Evolutionary conservation across 2,113 vertebrate genomes (phyloP).

Genomic region (Puffinus mauretanicus): DNA sequence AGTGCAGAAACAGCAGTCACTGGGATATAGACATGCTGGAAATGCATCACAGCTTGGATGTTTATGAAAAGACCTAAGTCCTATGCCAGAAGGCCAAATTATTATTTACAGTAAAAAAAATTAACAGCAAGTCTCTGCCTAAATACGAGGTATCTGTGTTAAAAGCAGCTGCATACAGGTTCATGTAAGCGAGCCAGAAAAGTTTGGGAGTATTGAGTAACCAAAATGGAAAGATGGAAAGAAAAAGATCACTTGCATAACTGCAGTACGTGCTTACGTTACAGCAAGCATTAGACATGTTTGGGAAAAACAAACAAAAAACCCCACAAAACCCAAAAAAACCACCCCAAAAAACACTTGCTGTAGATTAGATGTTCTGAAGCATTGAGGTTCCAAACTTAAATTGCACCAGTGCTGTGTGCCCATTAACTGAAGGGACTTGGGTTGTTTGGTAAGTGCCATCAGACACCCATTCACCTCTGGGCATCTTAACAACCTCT

Average conservation of each 20-base stretch:
- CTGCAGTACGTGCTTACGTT: not conserved
- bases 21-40: not conserved
- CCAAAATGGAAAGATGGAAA: not conserved
- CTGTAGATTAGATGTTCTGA: not conserved
- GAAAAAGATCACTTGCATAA: not conserved
- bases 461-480: not conserved
- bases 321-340: no score
- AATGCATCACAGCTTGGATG: not conserved
- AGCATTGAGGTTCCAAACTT: not conserved
- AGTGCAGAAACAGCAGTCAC: not conserved
- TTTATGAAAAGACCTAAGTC: not conserved
- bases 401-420: not conserved
- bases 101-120: not conserved
- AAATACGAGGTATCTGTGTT: not conserved
- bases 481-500: not conserved
- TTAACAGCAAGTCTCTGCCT: not conserved
- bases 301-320: not conserved
- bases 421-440: not conserved
- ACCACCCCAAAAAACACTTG: not conserved
- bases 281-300: not conserved
- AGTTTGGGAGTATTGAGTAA: not conserved
- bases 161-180: not conserved
- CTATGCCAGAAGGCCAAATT: not conserved
- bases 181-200: not conserved
- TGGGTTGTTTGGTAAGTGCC: not conserved